phyloP scores from a whole-genome alignment of 1,140 invertebrate species.

The Apis laboriosa region DNA sequence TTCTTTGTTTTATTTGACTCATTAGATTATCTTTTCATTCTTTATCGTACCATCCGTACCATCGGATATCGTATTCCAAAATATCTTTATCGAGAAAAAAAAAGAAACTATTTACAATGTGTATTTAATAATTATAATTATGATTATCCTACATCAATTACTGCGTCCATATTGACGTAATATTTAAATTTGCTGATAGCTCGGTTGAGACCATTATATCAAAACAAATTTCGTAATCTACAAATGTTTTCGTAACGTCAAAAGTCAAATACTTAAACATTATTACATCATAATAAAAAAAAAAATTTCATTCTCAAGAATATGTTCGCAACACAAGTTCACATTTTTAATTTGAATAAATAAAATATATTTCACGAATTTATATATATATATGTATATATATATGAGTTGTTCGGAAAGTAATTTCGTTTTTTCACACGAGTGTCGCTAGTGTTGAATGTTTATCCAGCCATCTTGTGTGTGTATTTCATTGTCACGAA shows the following conservation, averaged over 20 bases:
- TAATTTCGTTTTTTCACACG: no score
- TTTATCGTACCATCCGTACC: neutral
- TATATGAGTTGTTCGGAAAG: no score
- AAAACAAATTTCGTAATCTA: neutral
- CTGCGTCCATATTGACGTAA: neutral
- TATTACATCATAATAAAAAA: neutral
- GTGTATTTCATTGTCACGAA: no score
- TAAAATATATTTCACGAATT: no score
- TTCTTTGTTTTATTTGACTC: neutral
- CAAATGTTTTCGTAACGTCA: neutral
- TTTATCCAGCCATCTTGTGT: no score
- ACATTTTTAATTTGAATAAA: no score
- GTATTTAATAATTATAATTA: neutral
- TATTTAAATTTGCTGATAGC: neutral
- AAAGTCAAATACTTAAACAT: neutral
- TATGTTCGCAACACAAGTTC: no score
- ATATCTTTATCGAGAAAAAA: no score
- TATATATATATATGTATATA: no score
- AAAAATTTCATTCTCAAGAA: no score
- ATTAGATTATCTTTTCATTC: neutral
- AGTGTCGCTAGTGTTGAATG: no score
- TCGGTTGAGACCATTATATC: neutral
- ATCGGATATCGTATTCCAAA: neutral
- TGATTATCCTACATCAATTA: neutral
- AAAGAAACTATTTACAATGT: no score